Evolutionary conservation across 1,140 invertebrate species (phyloP), one percentile per base, ranked within the genome.

Genomic region (Zaprionus capensis): DNA sequence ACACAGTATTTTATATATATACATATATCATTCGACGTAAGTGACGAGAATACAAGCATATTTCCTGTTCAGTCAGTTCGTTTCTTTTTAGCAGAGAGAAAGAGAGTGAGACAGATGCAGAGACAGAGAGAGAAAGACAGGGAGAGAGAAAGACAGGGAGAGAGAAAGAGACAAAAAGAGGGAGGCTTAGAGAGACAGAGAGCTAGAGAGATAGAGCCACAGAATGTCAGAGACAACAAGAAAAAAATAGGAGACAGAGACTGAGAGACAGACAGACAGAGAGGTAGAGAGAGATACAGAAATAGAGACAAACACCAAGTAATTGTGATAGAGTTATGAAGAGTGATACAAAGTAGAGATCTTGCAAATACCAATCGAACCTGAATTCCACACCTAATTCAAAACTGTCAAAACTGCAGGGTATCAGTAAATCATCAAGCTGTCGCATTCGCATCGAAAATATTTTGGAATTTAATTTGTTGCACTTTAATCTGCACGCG

Each of bases 401-500:
- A 26, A 26, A 26, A 26, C 5, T 1, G 5, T 5, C 4, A 6
- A 5, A 26, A 6, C 5, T 26, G 26, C 26, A 38, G 38, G 20
- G 46, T 49, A 49, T 49, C 46, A 1, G 3, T 5, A 4, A 20
- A 3, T 49, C 11, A 22, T 12, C 9, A 5, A 49, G 20, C 46
- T 12, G 9, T 49, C 20, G 0, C 3, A 5, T 12, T 31, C 56
- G 34, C 17, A 17, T 57, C 7, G n/a, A 26, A 58, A 55, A 17
- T 17, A 26, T 28, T 24, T 24, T 61, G 72, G 70, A 83, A 83
- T 88, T 83, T 55, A 83, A 88, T 87, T 87, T 76, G 71, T 69
- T 81, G 84, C 84, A 87, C 80, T 87, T 87, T 81, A 87, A 88
- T 79, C 61, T 79, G 34, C 57, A 59, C 62, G 63, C 64, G 56